Base-by-base conservation (phyloP, 2,888 invertebrate species). In the Platycheirus albimanus region DNA sequence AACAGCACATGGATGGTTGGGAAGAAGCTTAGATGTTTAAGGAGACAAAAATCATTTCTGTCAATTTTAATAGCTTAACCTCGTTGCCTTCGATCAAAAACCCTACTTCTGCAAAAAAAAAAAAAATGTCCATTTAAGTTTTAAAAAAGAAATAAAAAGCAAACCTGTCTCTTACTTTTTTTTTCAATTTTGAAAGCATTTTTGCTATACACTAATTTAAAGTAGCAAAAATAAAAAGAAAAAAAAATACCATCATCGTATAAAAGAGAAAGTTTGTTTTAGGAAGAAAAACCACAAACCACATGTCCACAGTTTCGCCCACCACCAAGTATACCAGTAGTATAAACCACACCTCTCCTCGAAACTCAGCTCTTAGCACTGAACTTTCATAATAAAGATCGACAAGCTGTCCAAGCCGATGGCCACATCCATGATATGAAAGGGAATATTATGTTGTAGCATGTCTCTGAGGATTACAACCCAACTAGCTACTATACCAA, bases 371-470 rank as follows among this genome's bases (percentile, higher is more conserved):
- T 76, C 71, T 81, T 76, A 67, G 66, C 76, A 76, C 61, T 76
- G 81, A 81, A 81, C 76, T 81, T 81, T 81, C 88, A 88, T 90
- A 90, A 90, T 89, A 89, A 88, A 89, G 89, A 90, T 90, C 89
- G 89, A 89, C 90, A 90, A 89, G 88, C 89, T 89, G 90, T 89
- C 89, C 84, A 66, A 80, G 83, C 74, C 78, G 85, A 85, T 85
- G 84, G 80, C 85, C 79, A 81, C 85, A 84, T 84, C 72, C 72
- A 72, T 75, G 70, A 84, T 74, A 84, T 78, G 74, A 84, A 76
- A 81, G 74, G 78, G 78, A 84, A 84, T 78, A 78, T 78, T 83
- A 78, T 83, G 72, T 74, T 78, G 72, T 83, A 77, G 74, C 78
- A 83, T 83, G 78, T 78, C 77, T 84, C 77, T 38, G 74, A 84